Conservation (phyloP, 2,113 vertebrate genomes). For the Megaceryle torquata region DNA sequence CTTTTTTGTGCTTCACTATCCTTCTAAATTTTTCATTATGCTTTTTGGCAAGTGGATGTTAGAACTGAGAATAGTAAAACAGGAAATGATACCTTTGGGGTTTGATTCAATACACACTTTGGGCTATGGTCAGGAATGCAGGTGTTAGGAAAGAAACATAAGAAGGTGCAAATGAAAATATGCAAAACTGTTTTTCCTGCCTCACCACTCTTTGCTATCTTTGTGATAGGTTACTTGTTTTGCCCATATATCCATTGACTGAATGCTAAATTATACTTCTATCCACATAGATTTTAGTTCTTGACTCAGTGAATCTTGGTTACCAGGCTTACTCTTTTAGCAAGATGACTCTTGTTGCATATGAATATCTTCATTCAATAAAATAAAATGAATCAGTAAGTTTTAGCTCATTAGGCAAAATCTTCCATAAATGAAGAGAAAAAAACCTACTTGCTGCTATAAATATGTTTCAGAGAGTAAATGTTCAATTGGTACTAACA, state of each 20-base stretch:
- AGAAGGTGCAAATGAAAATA: background rate
- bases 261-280: background rate
- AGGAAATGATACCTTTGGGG: background rate
- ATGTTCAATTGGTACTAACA: slow-evolving; percentile 15
- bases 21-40: background rate
- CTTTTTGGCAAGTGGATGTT: background rate
- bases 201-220: background rate
- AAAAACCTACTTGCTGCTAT: background rate
- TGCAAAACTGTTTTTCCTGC: background rate
- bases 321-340: background rate
- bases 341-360: background rate
- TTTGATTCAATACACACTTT: background rate
- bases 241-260: background rate
- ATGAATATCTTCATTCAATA: background rate
- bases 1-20: background rate
- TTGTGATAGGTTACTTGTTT: background rate
- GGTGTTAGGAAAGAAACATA: background rate
- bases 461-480: background rate
- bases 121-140: background rate
- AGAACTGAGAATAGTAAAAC: background rate
- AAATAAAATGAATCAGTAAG: slow-evolving; percentile 49
- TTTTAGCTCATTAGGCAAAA: slow-evolving; percentile 53
- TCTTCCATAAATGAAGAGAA: slow-evolving; percentile 23
- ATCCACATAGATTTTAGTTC: background rate
- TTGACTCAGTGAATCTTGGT: background rate